phyloP scores from a whole-genome alignment of 23 tunicate species.

The Oikopleura albicans region DNA sequence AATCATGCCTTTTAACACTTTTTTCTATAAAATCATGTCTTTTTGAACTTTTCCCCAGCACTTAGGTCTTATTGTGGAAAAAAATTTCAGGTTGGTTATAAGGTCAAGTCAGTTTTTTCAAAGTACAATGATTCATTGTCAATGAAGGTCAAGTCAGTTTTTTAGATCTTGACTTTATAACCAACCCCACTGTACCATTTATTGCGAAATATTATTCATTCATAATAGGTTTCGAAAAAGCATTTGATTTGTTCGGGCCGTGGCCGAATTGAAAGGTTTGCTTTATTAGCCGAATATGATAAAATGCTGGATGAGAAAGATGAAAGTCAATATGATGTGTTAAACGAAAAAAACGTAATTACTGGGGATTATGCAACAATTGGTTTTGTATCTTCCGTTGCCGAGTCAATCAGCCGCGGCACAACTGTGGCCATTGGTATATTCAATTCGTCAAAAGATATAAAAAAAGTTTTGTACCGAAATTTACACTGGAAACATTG shows the following conservation, averaged over 20 bases:
- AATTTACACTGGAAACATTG: slow-evolving; percentile 12
- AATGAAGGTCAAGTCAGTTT: too few species aligned
- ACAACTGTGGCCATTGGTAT: background rate
- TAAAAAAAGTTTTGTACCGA: background rate
- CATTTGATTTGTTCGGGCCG: background rate
- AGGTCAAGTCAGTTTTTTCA: too few species aligned
- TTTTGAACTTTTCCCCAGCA: too few species aligned
- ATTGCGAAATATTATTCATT: too few species aligned
- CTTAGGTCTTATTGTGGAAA: too few species aligned
- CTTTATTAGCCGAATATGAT: background rate
- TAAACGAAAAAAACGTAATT: background rate
- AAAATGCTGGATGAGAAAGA: background rate
- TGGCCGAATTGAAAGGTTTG: background rate
- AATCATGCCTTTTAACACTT: too few species aligned
- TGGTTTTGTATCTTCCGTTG: background rate
- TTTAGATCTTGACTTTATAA: too few species aligned
- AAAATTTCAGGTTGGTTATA: too few species aligned
- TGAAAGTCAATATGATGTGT: background rate
- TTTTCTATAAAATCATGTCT: too few species aligned
- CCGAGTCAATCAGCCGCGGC: background rate
- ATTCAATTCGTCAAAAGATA: background rate
- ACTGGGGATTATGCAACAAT: background rate
- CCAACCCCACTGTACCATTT: too few species aligned
- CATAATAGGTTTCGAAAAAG: background rate
- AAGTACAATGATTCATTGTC: too few species aligned